Evolutionary conservation across 1,140 invertebrate species (phyloP), one percentile per base, ranked within the genome.

Genomic region (Sarcophaga peregrina): DNA sequence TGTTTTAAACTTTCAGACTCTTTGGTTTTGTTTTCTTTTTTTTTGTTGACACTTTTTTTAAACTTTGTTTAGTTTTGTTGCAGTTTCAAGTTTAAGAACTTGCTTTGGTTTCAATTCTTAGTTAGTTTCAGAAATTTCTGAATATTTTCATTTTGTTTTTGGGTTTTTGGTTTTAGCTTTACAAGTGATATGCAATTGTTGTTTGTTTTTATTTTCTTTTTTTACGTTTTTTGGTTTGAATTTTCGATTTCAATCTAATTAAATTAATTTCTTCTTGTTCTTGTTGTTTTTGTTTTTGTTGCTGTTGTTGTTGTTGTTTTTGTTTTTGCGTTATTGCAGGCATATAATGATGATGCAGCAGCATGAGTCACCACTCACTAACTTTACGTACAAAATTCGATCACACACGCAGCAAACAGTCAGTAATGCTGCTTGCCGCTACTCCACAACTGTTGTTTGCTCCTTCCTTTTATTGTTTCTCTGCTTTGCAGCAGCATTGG

Each of bases 181-280:
- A 47, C 17, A 45, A 58, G 20, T 58, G 25, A 15, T 76, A 25
- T 52, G 45, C 13, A 46, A 45, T 75, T 37, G 25, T 15, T 54
- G 10, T 46, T 82, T 74, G 25, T 74, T 20, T 47, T 48, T 82
- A 37, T 78, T 54, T 74, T 82, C 74, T 76, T 54, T 76, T 17
- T 62, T 78, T 82, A n/a, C 75, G 9, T 82, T 25, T 78, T 78
- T 62, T 78, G 46, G 74, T 58, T 82, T 78, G 73, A 58, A 76
- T 81, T 62, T 81, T 54, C 58, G 45, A 52, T 62, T 48, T 68
- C 54, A 81, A 81, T 81, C 50, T 81, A 78, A 78, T 78, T 78
- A 78, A 78, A 78, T 78, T 78, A 78, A 78, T 7, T 37, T 37
- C 1, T 37, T 37, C 1, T 4, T 37, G 25, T 37, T 37, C 1